A percentile compares a stretch with the other conserved stretches of the same genome.
phyloP scores from a whole-genome alignment of 2,797 vertebrate genomes.

The Manis javanica region DNA sequence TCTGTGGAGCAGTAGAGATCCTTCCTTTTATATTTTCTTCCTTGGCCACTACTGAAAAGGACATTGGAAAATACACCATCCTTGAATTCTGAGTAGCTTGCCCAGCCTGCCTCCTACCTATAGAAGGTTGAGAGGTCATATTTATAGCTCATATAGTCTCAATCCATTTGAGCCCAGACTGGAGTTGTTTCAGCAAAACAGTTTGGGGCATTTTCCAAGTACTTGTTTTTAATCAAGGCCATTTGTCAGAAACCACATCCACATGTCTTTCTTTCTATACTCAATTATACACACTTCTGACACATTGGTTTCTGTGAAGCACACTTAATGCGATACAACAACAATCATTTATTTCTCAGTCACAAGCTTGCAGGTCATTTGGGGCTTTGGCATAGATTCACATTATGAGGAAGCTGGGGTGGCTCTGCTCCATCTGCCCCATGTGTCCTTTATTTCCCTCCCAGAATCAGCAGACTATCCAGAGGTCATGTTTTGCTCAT shows the following conservation, averaged over 20 bases:
- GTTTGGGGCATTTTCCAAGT: not conserved
- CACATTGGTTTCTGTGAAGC: not conserved
- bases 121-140: not conserved
- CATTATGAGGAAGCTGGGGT: not conserved
- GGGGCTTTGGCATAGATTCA: not conserved
- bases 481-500: not conserved
- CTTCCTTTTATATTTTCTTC: not conserved
- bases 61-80: not conserved
- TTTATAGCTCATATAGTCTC: not conserved
- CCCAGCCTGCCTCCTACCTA: not conserved
- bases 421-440: not conserved
- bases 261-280: not conserved
- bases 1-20: not conserved
- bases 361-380: not conserved
- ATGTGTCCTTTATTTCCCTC: not conserved
- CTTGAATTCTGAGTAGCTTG: not conserved
- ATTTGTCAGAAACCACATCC: not conserved
- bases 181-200: not conserved
- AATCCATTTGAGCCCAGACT: not conserved
- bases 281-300: not conserved
- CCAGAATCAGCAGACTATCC: not conserved
- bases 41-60: not conserved
- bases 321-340: not conserved
- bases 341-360: not conserved
- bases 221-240: not conserved